Conservation (phyloP, 2,888 invertebrate species). For the Meloe dianella region DNA sequence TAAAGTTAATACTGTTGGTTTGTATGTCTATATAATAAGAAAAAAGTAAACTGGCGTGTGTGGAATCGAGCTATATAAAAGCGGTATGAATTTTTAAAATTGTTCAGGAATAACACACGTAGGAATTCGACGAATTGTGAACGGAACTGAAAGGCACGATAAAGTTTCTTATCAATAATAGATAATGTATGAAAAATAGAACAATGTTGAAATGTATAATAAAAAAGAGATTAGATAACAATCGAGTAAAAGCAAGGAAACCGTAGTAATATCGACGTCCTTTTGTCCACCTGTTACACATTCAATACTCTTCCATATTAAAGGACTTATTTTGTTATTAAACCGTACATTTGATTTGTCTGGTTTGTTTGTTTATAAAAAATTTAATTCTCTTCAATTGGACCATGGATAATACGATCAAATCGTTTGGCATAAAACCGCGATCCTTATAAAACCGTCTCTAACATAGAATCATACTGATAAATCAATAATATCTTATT, state of each 20-base stretch:
- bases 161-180: constrained; percentile 32
- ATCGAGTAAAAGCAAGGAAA: too few species aligned
- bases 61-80: constrained; percentile 33
- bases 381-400: neutral
- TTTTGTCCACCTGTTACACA: constrained; percentile 33
- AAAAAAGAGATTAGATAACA: neutral
- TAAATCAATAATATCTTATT: neutral
- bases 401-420: neutral
- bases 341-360: neutral
- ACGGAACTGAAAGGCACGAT: constrained; percentile 33
- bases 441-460: neutral
- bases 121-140: constrained; percentile 10
- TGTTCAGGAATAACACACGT: constrained; percentile 30
- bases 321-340: neutral
- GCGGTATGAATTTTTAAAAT: constrained; percentile 36
- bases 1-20: neutral
- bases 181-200: neutral
- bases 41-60: constrained; percentile 23
- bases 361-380: neutral
- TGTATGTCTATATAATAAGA: constrained; percentile 22
- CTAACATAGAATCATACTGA: neutral
- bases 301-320: neutral
- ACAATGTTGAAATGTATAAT: neutral
- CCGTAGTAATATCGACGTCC: constrained; percentile 8
- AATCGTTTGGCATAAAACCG: neutral